Base-by-base conservation (phyloP, 2,113 vertebrate genomes). In the Catharus minimus region DNA sequence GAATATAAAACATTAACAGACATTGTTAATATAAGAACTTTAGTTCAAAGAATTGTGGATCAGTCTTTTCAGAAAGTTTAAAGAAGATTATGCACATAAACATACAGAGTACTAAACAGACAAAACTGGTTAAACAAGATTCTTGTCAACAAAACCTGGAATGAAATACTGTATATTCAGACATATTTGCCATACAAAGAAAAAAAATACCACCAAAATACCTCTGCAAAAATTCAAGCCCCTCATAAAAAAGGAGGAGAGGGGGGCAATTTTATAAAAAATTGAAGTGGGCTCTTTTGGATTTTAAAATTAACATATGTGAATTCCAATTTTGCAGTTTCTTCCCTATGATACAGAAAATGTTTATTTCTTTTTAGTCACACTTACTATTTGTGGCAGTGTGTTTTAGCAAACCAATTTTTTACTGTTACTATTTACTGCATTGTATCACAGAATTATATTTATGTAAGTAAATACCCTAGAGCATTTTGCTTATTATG, bases 61-160 rank as follows among this genome's bases (percentile, higher is more conserved):
- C 36, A 75, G 33, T 33, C 38, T 66, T 69, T 82, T 84, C 36
- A 72, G 46, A 88, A 30, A 86, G 71, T 8, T 91, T 82, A 95
- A 88, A 72, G 44, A 21, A 56, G 39, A 80, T 71, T 61, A 83
- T 12, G 28, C 53, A 60, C n/a, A 43, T 89, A 90, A 77, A 89
- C 36, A 73, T 58, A 61, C 17, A 61, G n/a, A 77, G 61, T 32
- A 89, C 20, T 19, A 26, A 84, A 87, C 67, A 90, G 15, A 86
- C 41, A 79, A 38, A 94, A 95, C 96, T 90, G 87, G 96, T 82
- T 82, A 61, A 89, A 91, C 82, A 67, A 96, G 96, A 96, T 96
- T 96, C 89, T 55, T 90, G 41, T 84, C 88, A 75, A 77, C 71
- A 91, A 77, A 87, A 83, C 18, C 32, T 78, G 32, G 58, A 81